Evolutionary conservation across 2,888 invertebrate species (phyloP).

Genomic region (Oxycera nigricornis): DNA sequence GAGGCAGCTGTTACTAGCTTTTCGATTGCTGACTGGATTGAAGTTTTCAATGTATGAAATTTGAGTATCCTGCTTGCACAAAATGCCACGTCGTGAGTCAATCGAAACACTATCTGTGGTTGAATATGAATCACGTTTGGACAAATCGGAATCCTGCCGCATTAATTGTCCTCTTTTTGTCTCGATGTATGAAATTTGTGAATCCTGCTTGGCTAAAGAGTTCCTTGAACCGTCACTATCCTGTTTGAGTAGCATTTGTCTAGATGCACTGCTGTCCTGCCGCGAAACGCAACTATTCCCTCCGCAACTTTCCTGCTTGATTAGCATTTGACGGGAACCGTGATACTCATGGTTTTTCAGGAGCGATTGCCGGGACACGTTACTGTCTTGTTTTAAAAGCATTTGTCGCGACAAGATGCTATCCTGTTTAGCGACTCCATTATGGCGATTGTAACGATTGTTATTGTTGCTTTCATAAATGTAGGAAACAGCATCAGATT

Average conservation of each 20-base stretch:
- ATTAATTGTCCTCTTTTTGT: constrained; percentile 54
- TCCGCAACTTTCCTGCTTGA: constrained; percentile 60
- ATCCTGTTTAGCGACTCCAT: constrained; percentile 60
- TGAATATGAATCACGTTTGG: constrained; percentile 53
- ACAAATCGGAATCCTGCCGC: constrained; percentile 50
- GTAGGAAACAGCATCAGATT: constrained; percentile 65
- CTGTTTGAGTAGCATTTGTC: constrained; percentile 58
- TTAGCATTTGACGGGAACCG: constrained; percentile 60
- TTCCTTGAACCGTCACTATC: constrained; percentile 61
- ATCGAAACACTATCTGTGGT: constrained; percentile 59
- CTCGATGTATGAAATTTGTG: constrained; percentile 62
- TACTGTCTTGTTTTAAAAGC: constrained; percentile 50
- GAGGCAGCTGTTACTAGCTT: constrained; percentile 42
- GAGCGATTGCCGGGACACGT: constrained; percentile 55
- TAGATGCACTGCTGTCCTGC: constrained; percentile 58
- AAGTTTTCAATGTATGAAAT: constrained; percentile 53
- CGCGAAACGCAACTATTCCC: constrained; percentile 49
- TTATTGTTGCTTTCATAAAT: constrained; percentile 63
- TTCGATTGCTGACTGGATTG: constrained; percentile 35
- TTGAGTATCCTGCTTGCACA: constrained; percentile 54
- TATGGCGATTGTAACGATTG: constrained; percentile 51
- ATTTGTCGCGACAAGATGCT: constrained; percentile 58
- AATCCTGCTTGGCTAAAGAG: constrained; percentile 61
- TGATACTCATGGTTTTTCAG: constrained; percentile 61
- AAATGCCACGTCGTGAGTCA: constrained; percentile 56